Evolutionary conservation across 1,140 invertebrate species (phyloP).

Genomic region (Pseudoatta argentina): DNA sequence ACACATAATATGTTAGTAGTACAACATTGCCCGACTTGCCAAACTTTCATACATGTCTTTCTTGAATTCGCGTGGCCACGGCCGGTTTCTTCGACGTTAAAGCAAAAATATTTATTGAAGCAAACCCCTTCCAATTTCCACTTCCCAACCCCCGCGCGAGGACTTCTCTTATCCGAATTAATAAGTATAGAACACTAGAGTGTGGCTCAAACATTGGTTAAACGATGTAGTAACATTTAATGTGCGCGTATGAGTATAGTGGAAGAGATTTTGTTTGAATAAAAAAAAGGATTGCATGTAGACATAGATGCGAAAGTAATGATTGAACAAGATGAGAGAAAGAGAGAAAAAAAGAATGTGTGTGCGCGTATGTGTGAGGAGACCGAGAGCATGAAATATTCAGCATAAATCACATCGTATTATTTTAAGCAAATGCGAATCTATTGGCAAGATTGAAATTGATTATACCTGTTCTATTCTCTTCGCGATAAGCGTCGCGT

Average conservation of each 20-base stretch:
- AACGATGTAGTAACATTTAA: slow-evolving; percentile 65
- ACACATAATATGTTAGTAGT: slow-evolving; percentile 71
- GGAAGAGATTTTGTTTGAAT: slow-evolving; percentile 9
- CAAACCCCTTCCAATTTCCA: neutral
- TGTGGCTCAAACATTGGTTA: slow-evolving; percentile 75
- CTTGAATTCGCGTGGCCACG: slow-evolving; percentile 51
- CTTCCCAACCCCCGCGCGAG: slow-evolving; percentile 67
- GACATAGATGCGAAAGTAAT: neutral
- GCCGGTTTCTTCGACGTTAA: slow-evolving; percentile 40
- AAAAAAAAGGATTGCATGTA: slow-evolving; percentile 18
- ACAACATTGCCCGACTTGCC: slow-evolving; percentile 86
- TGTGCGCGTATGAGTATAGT: slow-evolving; percentile 29
- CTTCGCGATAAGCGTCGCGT: slow-evolving; percentile 29
- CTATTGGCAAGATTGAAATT: slow-evolving; percentile 64
- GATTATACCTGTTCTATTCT: slow-evolving; percentile 25
- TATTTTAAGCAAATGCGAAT: slow-evolving; percentile 59
- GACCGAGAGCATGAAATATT: slow-evolving; percentile 44
- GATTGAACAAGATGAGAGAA: neutral
- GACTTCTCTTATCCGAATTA: slow-evolving; percentile 86
- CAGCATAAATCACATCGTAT: slow-evolving; percentile 58
- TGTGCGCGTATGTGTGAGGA: neutral
- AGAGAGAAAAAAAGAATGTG: slow-evolving; percentile 2
- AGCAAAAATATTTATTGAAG: slow-evolving; percentile 61
- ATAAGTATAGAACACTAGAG: slow-evolving; percentile 75
- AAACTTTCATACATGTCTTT: slow-evolving; percentile 79